phyloP scores from a whole-genome alignment of 2,797 vertebrate species.

The Antrozous pallidus region DNA sequence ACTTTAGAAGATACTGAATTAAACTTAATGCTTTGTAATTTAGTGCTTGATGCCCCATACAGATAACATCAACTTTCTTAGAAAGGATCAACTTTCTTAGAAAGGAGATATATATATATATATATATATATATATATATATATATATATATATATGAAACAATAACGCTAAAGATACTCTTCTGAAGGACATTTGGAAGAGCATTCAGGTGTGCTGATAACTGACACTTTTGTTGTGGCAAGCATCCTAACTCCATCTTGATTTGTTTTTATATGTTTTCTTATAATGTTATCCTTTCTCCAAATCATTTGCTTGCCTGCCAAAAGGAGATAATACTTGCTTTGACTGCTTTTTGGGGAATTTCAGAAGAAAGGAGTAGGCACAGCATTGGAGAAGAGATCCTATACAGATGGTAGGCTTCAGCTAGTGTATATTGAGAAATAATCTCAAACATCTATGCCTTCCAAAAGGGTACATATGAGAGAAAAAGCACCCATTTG shows the following conservation, averaged over 20 bases:
- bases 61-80: slow-evolving; percentile 53
- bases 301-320: neutral
- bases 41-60: slow-evolving; percentile 53
- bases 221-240: neutral
- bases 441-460: neutral
- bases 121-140: too few species aligned
- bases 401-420: neutral
- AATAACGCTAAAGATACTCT: neutral
- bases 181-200: slow-evolving; percentile 33
- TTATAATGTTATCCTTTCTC: slow-evolving; percentile 32
- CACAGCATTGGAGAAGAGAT: neutral
- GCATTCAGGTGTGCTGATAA: neutral
- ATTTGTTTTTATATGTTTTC: neutral
- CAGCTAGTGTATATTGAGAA: neutral
- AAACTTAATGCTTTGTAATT: slow-evolving; percentile 50
- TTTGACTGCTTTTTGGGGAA: neutral
- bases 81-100: slow-evolving; percentile 46
- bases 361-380: neutral
- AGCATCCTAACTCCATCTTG: neutral
- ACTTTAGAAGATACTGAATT: slow-evolving; percentile 42
- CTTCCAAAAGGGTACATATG: neutral
- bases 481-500: neutral
- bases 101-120: too few species aligned
- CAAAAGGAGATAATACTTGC: neutral
- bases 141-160: slow-evolving; percentile 41